Evolutionary conservation across 2,797 vertebrate genomes (phyloP), one percentile per base, ranked within the genome.

Genomic region (Anas acuta): DNA sequence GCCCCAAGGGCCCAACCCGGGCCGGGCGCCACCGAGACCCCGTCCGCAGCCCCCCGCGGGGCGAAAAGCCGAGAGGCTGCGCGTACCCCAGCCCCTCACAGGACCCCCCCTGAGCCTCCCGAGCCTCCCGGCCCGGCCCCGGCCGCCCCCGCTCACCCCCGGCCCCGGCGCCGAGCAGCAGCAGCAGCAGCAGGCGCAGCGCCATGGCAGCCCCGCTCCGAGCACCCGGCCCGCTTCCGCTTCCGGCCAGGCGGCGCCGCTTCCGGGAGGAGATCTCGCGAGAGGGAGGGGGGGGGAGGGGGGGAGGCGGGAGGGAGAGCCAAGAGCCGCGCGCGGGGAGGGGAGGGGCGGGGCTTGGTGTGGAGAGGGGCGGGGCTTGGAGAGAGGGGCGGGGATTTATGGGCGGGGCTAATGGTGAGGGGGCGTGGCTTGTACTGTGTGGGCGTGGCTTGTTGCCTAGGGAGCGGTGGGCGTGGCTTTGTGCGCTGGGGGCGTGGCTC

Each of bases 261-360:
- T 62, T 86, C 73, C 76, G 66, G 16, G 1, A 2, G 0, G 5
- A 5, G 26, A 4, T 35, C 21, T 35, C 67, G 66, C 81, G 92
- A 91, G 70, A 80, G 11, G 3, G 0, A 41, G 41, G 8, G 28
- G 23, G 2, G 7, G 35, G 3, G 1, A 6, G 28, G 23, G 2
- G 7, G 35, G 3, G 1, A 6, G 51, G 60, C 1, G 11, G 12
- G 30, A 12, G 10, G 11, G 9, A 23, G 47, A 12, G 47, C 12
- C 58, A 61, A 11, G 32, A 53, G 33, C 25, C 14, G 37, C 23
- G 49, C 17, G 26, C 2, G 54, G 49, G 33, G 22, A 20, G 54
- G 47, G 33, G 22, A 16, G 33, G 33, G 76, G 53, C 28, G n/a
- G 41, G 26, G 56, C 28, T 47, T 43, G 23, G 37, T 19, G 33